Base-by-base conservation (phyloP, 2,113 vertebrate species). In the Platichthys stellatus region DNA sequence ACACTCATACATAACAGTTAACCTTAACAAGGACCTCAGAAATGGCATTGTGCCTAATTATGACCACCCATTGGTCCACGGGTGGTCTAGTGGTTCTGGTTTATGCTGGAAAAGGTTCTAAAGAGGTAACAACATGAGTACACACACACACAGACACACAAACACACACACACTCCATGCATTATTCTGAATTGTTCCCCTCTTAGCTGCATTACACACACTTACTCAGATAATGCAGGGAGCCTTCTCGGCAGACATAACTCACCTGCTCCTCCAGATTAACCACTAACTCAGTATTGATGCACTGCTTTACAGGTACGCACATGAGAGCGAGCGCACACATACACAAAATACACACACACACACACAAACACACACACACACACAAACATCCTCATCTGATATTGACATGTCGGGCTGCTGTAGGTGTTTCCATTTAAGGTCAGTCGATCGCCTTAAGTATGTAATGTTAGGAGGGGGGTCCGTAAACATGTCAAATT, bases 401-500 rank as follows among this genome's bases (percentile, higher is more conserved):
- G 71, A 86, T 93, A 93, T 93, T 89, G 92, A 93, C 88, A 88
- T 51, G 78, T 73, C 14, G 74, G 21, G 1, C 62, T 45, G 88
- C 87, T 90, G 87, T 89, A 92, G 92, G 91, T 92, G 91, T 92
- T 92, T 92, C 90, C 90, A 92, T 92, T 93, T 93, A 92, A 90
- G 89, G 88, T 91, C 90, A 92, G 90, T 93, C 92, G 90, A 93
- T 93, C 81, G 88, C 89, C 82, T 90, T 93, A 92, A 93, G 92
- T 93, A 92, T 92, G 90, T 93, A 91, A 92, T 91, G 91, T 92
- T 89, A 87, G 90, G 85, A 89, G 88, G 91, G 90, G 90, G 89
- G 89, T 93, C 88, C 75, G 90, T 93, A 93, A 93, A 93, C 92
- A 93, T 93, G 92, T 93, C 92, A 93, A 92, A 92, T 93, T 93